A percentile compares a stretch with the other conserved stretches of the same genome.
Conservation (phyloP, 1,140 invertebrate genomes). For the Papilio dardanus region DNA sequence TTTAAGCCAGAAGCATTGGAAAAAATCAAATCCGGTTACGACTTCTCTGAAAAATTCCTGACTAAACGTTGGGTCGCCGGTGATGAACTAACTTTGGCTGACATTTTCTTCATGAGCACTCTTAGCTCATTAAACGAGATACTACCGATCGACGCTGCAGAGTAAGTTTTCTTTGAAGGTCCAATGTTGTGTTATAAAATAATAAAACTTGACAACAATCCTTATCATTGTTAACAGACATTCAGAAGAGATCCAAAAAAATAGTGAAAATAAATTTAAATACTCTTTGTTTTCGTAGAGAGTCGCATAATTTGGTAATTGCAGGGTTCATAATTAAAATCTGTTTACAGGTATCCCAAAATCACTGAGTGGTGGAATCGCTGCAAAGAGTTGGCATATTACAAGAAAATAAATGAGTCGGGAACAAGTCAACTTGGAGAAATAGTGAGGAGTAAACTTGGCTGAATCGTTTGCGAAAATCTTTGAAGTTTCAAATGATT, state of each 20-base stretch:
- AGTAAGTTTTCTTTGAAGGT: slow-evolving; percentile 39
- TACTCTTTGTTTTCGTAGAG: background rate
- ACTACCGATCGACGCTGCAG: slow-evolving; percentile 43
- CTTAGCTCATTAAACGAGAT: slow-evolving; percentile 56
- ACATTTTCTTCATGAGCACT: slow-evolving; percentile 81
- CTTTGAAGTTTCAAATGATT: too few relatives aligned
- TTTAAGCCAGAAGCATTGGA: slow-evolving; percentile 42
- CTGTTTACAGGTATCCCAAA: background rate
- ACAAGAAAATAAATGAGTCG: background rate
- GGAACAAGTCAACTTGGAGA: background rate
- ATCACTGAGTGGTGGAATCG: background rate
- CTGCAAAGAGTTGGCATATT: background rate
- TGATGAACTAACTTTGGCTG: slow-evolving; percentile 85
- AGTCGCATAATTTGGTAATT: background rate
- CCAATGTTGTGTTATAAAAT: background rate
- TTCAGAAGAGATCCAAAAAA: too few relatives aligned
- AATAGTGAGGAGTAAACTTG: background rate
- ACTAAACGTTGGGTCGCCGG: slow-evolving; percentile 81
- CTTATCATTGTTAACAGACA: too few relatives aligned
- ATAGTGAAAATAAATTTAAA: too few relatives aligned
- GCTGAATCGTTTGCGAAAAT: too few relatives aligned
- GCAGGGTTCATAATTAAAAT: background rate
- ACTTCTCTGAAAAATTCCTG: slow-evolving; percentile 82
- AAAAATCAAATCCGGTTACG: slow-evolving; percentile 80
- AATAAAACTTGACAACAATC: too few relatives aligned